Base-by-base conservation (phyloP, 2,797 vertebrate species). In the Enteromius radiatus region DNA sequence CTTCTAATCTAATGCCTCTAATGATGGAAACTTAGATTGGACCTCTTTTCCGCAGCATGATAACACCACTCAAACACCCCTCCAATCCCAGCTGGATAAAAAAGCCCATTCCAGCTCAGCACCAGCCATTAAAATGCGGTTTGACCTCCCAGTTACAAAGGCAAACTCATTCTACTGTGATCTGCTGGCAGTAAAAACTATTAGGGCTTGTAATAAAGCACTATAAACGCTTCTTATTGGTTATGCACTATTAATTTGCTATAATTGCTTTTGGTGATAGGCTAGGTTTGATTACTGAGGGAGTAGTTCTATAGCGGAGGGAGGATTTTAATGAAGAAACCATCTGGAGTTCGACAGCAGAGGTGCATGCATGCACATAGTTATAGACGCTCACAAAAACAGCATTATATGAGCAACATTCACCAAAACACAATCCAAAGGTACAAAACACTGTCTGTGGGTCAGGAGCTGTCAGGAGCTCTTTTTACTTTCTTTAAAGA, bases 191-290 rank as follows among this genome's bases (percentile, higher is more conserved):
- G 89, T 92, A 89, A 91, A 93, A 93, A 90, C 93, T 91, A 93
- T 93, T 92, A 92, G 89, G 89, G 88, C 89, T 92, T 92, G 89
- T 91, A 93, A 94, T 93, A 92, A 93, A 92, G 88, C 87, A 89
- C 90, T 91, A 92, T 92, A 92, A 93, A 92, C 91, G 90, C 89
- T 92, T 93, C 91, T 92, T 89, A 93, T 91, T 92, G 89, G 90
- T 90, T 88, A 92, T 63, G 93, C 92, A 86, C 91, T 91, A 92
- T 93, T 92, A 93, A 92, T 90, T 89, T 88, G 56, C 84, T 84
- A 90, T 93, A 92, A 93, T 92, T 91, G 91, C 81, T 78, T 84
- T 84, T 45, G 84, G 90, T 89, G 91, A 90, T 92, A 89, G 90
- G 90, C 91, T 89, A 86, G 47, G 85, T 86, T 89, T 89, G 86